A percentile compares a stretch with the other conserved stretches of the same genome.
Evolutionary conservation across 2,888 invertebrate species (phyloP).

Genomic region (Dascillus cervinus): DNA sequence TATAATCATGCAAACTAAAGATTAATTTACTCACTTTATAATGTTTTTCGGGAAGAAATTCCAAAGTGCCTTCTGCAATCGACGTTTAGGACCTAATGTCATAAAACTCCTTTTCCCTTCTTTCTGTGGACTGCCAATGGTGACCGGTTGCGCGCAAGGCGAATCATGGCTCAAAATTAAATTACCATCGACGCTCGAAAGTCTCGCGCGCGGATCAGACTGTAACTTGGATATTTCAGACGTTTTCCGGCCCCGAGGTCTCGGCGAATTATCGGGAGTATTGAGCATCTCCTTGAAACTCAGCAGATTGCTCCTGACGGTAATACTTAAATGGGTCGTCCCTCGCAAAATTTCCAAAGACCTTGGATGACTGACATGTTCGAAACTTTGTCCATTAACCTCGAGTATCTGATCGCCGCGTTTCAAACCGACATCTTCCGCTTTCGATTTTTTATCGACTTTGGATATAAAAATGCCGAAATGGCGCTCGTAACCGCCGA

Average conservation of each 20-base stretch:
- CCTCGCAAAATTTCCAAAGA: slow-evolving; percentile 90
- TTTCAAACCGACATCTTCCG: slow-evolving; percentile 92
- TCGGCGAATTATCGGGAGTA: slow-evolving; percentile 74
- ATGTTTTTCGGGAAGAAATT: slow-evolving; percentile 82
- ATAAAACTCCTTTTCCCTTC: slow-evolving; percentile 63
- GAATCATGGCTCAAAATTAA: slow-evolving; percentile 33
- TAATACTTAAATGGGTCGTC: slow-evolving; percentile 92
- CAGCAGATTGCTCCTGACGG: slow-evolving; percentile 93
- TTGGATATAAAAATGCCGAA: slow-evolving; percentile 93
- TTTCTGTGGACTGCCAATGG: slow-evolving; percentile 59
- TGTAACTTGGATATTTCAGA: slow-evolving; percentile 61
- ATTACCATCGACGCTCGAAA: slow-evolving; percentile 67
- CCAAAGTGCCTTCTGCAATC: slow-evolving; percentile 79
- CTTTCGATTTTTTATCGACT: slow-evolving; percentile 78
- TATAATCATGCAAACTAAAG: too few relatives aligned
- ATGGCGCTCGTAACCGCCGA: slow-evolving; percentile 88
- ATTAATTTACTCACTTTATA: slow-evolving; percentile 41
- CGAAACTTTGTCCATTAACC: slow-evolving; percentile 95
- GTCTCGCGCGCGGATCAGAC: slow-evolving; percentile 62
- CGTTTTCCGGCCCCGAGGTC: slow-evolving; percentile 54
- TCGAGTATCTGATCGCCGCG: slow-evolving; percentile 96
- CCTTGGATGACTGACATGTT: slow-evolving; percentile 83
- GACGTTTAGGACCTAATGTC: slow-evolving; percentile 80
- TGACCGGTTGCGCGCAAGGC: slow-evolving; percentile 48
- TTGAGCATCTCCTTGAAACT: slow-evolving; percentile 72